Percentiles rank a stretch among this genome's conserved stretches.
These are phyloP conservation scores for Phalacrocorax pelagicus DNA, from an alignment of 2,113 vertebrate genomes.

Conservation along the genomic window DNA sequence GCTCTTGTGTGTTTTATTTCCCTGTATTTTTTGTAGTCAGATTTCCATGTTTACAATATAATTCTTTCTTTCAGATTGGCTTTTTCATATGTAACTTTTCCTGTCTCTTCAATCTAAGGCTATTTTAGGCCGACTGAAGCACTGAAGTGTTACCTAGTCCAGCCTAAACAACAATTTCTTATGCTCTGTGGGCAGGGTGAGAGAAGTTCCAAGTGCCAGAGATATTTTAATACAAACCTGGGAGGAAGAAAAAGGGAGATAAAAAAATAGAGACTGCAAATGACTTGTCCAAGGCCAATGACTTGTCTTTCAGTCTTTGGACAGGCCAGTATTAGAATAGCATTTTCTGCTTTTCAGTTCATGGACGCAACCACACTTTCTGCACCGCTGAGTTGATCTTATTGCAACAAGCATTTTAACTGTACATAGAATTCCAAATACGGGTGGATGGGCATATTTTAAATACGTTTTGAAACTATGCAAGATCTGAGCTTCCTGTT, in stretches of 20 bases:
- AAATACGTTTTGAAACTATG: not conserved
- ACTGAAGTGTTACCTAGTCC: not conserved
- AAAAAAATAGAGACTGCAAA: not conserved
- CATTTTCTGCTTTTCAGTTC: not conserved
- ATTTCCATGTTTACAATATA: not conserved
- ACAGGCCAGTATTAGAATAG: not conserved
- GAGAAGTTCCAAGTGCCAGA: not conserved
- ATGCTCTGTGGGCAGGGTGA: not conserved
- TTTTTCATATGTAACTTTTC: not conserved
- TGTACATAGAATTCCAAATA: not conserved
- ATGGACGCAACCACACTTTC: not conserved
- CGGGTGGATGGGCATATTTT: fast-evolving
- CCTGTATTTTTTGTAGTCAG: not conserved
- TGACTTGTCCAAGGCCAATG: not conserved
- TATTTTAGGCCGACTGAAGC: not conserved
- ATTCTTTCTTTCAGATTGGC: not conserved
- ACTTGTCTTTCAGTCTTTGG: not conserved
- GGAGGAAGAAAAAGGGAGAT: not conserved
- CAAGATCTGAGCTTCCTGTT: not conserved
- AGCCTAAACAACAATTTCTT: not conserved
- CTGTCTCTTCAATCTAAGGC: not conserved
- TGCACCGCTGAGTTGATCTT: not conserved
- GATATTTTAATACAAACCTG: not conserved
- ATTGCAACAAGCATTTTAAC: not conserved
- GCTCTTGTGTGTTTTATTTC: not conserved